A percentile compares a stretch with the other conserved stretches of the same genome.
Conservation (phyloP, 2,888 invertebrate species). For the Copidosoma aretas region DNA sequence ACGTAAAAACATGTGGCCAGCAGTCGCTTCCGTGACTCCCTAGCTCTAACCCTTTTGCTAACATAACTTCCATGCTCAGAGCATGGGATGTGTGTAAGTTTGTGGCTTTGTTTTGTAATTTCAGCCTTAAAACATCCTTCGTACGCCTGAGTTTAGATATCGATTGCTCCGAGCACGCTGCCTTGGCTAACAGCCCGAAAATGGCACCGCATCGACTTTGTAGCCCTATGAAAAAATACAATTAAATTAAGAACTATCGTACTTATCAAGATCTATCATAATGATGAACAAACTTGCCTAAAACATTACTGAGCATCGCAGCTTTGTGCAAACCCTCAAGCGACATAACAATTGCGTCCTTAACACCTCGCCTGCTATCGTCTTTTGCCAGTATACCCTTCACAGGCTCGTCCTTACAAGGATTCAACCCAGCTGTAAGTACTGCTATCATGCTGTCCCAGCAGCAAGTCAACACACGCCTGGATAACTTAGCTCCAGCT, state of each 20-base stretch:
- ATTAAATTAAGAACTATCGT: neutral
- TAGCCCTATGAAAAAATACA: conserved; percentile 65
- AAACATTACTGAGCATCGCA: conserved; percentile 85
- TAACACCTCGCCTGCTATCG: conserved; percentile 65
- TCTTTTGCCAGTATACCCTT: conserved; percentile 57
- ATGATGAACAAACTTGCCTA: no score
- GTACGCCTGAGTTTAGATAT: conserved; percentile 59
- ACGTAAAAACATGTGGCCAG: conserved; percentile 93
- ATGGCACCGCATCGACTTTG: conserved; percentile 92
- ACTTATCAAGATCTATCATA: neutral
- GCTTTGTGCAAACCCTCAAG: conserved; percentile 92
- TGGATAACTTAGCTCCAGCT: conserved; percentile 79
- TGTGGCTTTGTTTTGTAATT: conserved; percentile 69
- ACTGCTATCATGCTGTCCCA: conserved; percentile 93
- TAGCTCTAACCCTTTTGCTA: conserved; percentile 85
- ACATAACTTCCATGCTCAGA: conserved; percentile 88
- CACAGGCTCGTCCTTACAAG: conserved; percentile 56
- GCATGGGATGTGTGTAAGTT: conserved; percentile 88
- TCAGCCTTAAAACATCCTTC: conserved; percentile 59
- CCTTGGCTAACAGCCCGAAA: conserved; percentile 82
- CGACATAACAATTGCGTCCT: conserved; percentile 85
- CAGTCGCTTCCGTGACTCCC: conserved; percentile 93
- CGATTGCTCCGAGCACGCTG: conserved; percentile 79
- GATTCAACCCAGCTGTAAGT: conserved; percentile 71
- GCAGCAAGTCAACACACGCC: conserved; percentile 84